These are phyloP conservation scores for Dendrocincla fuliginosa DNA, from an alignment of 2,797 vertebrate species.

Conservation along the genomic window DNA sequence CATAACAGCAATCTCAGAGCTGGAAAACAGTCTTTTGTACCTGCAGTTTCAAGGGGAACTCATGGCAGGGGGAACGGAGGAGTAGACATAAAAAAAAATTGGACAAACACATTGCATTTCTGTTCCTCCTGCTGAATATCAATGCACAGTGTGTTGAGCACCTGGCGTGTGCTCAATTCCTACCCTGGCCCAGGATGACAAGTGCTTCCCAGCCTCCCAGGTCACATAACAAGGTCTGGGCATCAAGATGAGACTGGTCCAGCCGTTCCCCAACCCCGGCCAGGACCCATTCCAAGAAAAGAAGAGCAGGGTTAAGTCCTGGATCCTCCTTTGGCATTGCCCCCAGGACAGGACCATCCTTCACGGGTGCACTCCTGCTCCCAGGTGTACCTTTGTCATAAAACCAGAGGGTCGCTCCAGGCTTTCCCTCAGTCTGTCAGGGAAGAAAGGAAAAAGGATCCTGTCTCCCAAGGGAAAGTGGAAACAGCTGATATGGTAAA, in stretches of 20 bases:
- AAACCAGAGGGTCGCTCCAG: neutral
- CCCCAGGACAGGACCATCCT: neutral
- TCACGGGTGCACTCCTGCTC: neutral
- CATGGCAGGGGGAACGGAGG: neutral
- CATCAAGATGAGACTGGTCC: neutral
- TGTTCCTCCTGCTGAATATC: neutral
- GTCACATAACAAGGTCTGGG: too few relatives aligned
- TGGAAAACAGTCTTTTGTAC: neutral
- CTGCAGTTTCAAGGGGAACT: neutral
- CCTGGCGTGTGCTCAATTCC: neutral
- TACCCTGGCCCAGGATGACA: neutral
- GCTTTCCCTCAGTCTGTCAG: neutral
- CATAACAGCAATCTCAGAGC: neutral
- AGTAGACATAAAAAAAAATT: neutral
- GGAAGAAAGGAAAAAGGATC: neutral
- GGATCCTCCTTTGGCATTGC: neutral
- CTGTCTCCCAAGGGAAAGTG: neutral
- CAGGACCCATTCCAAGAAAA: neutral
- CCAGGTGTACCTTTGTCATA: neutral
- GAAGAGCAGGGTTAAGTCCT: neutral
- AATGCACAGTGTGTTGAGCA: fast-evolving
- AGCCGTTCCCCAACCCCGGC: neutral
- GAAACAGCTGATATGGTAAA: neutral
- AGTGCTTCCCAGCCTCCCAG: neutral
- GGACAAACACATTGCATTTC: neutral